Percentiles rank a stretch among this genome's conserved stretches.
Evolutionary conservation across 2,797 vertebrate genomes (phyloP).

Genomic region (Platyrinchus mystaceus): DNA sequence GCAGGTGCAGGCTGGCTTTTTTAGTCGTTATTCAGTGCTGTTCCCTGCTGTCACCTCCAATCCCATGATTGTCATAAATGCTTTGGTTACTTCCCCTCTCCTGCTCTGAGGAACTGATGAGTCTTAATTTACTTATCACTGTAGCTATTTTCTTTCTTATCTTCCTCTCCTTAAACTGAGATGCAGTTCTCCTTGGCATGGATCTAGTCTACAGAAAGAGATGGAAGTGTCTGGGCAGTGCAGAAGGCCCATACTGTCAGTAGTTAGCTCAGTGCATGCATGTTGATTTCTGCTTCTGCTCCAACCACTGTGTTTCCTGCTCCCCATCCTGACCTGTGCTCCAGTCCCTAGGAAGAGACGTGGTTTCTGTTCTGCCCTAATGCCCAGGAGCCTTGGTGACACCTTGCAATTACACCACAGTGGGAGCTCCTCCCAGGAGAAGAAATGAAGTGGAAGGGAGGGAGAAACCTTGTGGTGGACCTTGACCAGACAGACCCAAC

Average conservation of each 20-base stretch:
- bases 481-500: background rate
- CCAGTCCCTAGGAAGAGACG: background rate
- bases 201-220: background rate
- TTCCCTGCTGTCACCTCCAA: slow-evolving; percentile 34
- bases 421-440: background rate
- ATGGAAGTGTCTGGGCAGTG: background rate
- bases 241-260: background rate
- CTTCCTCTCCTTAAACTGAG: background rate
- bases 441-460: background rate
- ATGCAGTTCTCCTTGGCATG: background rate
- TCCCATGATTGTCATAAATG: slow-evolving; percentile 30
- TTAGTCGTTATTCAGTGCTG: slow-evolving; percentile 63
- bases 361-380: background rate
- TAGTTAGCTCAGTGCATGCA: background rate
- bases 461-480: background rate
- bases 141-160: slow-evolving; percentile 18
- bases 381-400: background rate
- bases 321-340: background rate
- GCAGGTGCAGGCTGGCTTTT: slow-evolving; percentile 66
- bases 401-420: background rate
- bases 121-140: slow-evolving; percentile 31
- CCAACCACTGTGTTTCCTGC: background rate
- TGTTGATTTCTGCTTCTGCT: slow-evolving; percentile 5
- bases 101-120: slow-evolving; percentile 47
- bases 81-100: slow-evolving; percentile 43